Percentiles rank a stretch among this genome's conserved stretches.
Conservation (phyloP, 2,797 vertebrate genomes). For the Halcyon chelicuti region DNA sequence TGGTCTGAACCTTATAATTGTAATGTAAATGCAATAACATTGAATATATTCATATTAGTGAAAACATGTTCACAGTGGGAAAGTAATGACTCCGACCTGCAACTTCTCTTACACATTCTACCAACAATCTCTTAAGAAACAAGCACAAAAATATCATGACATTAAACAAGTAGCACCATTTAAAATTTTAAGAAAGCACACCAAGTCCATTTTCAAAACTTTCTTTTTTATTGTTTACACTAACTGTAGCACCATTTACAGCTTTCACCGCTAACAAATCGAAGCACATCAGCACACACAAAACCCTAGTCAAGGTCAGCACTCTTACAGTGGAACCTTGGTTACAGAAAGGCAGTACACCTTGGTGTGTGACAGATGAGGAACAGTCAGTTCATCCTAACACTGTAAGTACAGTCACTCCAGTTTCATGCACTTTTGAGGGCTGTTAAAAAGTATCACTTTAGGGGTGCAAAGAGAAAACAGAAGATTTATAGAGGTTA, state of each 20-base stretch:
- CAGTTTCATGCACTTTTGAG: not conserved
- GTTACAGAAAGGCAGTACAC: not conserved
- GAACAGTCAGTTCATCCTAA: not conserved
- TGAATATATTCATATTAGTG: not conserved
- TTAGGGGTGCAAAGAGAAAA: not conserved
- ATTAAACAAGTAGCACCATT: not conserved
- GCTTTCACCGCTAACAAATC: not conserved
- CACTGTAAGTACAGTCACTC: not conserved
- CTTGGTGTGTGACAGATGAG: not conserved
- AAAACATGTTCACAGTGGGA: not conserved
- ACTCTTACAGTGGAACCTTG: not conserved
- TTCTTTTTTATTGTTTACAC: conserved; percentile 56
- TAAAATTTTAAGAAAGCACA: not conserved
- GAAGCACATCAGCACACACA: not conserved
- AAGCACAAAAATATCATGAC: not conserved
- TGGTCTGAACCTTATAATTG: not conserved
- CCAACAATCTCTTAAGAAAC: not conserved
- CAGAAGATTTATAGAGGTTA: not conserved
- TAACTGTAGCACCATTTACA: not conserved
- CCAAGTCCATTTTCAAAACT: not conserved
- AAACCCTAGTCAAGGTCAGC: not conserved
- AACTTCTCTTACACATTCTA: not conserved
- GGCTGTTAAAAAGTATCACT: not conserved
- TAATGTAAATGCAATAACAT: not conserved
- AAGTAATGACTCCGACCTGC: not conserved